These are phyloP conservation scores for Gymnocheta viridis DNA, from an alignment of 2,888 invertebrate genomes.

Conservation along the genomic window DNA sequence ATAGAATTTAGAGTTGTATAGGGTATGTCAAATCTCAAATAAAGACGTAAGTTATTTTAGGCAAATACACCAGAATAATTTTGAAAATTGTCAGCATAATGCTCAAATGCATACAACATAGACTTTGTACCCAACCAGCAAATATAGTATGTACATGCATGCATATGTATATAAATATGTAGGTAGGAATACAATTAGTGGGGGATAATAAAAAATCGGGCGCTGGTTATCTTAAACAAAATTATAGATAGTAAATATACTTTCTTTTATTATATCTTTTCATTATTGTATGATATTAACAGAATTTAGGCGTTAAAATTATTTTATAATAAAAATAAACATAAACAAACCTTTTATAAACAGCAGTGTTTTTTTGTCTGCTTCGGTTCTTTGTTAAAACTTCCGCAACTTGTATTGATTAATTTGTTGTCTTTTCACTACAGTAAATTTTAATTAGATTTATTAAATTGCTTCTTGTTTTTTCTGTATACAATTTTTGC, in stretches of 20 bases:
- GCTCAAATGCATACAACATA: conserved; percentile 11
- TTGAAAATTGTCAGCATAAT: conserved; percentile 6
- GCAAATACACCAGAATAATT: background rate
- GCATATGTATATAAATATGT: too few species aligned
- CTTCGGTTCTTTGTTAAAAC: background rate
- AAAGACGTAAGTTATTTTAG: background rate
- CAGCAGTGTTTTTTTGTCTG: background rate
- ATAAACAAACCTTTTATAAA: background rate
- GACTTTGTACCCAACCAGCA: conserved; percentile 58
- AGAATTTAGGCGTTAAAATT: background rate
- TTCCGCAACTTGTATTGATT: conserved; percentile 34
- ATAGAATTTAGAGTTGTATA: background rate
- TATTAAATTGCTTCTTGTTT: conserved; percentile 1
- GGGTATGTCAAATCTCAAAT: too few species aligned
- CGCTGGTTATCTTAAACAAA: background rate
- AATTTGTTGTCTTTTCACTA: background rate
- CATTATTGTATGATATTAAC: background rate
- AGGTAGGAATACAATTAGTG: background rate
- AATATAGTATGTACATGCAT: too few species aligned
- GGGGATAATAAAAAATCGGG: background rate
- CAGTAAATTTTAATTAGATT: conserved; percentile 24
- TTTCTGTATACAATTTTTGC: conserved; percentile 1
- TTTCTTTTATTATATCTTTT: background rate
- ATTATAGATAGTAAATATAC: background rate
- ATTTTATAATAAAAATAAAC: background rate